phyloP scores from a whole-genome alignment of 2,797 vertebrate genomes.

The Tenualosa ilisha region DNA sequence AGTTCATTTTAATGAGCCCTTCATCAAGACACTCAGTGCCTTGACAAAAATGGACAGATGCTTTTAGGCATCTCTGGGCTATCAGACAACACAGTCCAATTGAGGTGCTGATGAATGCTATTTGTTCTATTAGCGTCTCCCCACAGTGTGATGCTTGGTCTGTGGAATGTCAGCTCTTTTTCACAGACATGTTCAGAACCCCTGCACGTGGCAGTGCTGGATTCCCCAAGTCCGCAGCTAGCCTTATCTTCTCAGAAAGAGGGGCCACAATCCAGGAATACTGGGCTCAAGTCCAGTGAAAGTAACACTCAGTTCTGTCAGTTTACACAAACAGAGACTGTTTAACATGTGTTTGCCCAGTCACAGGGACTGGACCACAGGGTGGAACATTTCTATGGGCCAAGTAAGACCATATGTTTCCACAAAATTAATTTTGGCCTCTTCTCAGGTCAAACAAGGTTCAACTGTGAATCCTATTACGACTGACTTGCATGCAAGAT shows the following conservation, averaged over 20 bases:
- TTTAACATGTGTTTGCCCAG: slow-evolving; percentile 29
- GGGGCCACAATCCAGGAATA: slow-evolving; percentile 26
- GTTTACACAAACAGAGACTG: slow-evolving; percentile 32
- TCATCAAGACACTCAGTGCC: background rate
- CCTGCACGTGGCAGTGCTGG: background rate
- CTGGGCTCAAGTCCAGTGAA: background rate
- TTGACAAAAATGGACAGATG: background rate
- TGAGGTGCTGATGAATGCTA: background rate
- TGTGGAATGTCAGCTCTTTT: background rate
- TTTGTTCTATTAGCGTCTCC: background rate
- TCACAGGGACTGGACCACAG: slow-evolving; percentile 25
- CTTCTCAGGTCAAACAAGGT: slow-evolving; percentile 3
- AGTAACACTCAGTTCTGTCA: slow-evolving; percentile 24
- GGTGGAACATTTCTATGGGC: background rate
- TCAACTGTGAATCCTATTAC: background rate
- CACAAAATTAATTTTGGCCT: background rate
- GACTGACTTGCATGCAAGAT: background rate
- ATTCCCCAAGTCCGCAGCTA: background rate
- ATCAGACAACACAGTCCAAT: background rate
- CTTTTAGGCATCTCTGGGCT: background rate
- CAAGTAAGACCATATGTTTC: slow-evolving; percentile 36
- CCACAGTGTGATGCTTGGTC: background rate
- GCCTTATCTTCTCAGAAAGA: slow-evolving; percentile 61
- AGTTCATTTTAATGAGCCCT: background rate
- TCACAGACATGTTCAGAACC: background rate